Evolutionary conservation across 35 echinoderm and acorn worm species (phyloP).

Genomic region (Holothuria glaberrima): DNA sequence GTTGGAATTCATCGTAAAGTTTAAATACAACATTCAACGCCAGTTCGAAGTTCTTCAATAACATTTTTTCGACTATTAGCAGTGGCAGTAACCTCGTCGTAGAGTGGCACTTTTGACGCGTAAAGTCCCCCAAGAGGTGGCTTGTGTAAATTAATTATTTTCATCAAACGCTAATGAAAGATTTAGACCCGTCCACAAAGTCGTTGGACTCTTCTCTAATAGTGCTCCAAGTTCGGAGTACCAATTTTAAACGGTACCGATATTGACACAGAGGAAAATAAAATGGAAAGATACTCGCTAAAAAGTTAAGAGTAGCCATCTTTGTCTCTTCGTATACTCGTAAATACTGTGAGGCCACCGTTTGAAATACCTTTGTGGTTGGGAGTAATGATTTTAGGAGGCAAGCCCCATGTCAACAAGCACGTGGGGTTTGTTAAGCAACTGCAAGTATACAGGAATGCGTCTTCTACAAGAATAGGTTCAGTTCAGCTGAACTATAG

Average conservation of each 20-base stretch:
- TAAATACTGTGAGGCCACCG: too few relatives aligned
- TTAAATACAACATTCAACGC: conserved; percentile 18
- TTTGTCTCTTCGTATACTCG: too few relatives aligned
- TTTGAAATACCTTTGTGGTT: too few relatives aligned
- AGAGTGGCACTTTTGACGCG: not conserved
- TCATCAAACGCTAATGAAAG: conserved; percentile 40
- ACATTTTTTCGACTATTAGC: conserved; percentile 8
- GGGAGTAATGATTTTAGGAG: too few relatives aligned
- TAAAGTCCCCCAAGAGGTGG: conserved; percentile 24
- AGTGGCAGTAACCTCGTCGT: not conserved
- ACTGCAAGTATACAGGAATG: too few relatives aligned
- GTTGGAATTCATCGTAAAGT: conserved; percentile 35
- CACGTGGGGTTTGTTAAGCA: too few relatives aligned
- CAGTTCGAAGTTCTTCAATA: not conserved
- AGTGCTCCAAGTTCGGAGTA: not conserved
- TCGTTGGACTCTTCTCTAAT: conserved; percentile 13
- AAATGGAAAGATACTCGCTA: too few relatives aligned
- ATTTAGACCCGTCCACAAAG: conserved; percentile 14
- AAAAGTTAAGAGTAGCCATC: too few relatives aligned
- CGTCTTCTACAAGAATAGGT: too few relatives aligned
- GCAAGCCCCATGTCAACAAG: too few relatives aligned
- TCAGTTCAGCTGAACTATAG: too few relatives aligned
- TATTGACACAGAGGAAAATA: not conserved
- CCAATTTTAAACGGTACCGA: conserved; percentile 22
- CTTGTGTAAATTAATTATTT: conserved; percentile 42